These are phyloP conservation scores for Zhuqinia jingwanae DNA, from an alignment of 2,888 invertebrate genomes.

Conservation along the genomic window DNA sequence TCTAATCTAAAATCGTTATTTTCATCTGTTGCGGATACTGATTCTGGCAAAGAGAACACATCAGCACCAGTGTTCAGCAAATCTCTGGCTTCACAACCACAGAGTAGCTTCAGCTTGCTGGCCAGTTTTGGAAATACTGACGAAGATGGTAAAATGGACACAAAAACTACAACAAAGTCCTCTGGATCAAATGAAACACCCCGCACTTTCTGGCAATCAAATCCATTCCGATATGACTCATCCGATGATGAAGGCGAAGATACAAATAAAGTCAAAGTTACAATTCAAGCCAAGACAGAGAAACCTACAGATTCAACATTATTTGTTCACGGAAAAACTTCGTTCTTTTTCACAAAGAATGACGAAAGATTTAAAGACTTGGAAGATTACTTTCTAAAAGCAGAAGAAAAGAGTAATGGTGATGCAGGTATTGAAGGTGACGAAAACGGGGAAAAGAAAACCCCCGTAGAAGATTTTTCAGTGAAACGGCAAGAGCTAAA, in stretches of 20 bases:
- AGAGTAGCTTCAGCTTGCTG: conserved; percentile 74
- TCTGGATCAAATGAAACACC: conserved; percentile 25
- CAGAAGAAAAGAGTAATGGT: conserved; percentile 56
- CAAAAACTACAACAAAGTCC: background rate
- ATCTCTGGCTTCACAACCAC: background rate
- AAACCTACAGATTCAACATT: background rate
- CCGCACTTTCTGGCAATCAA: conserved; percentile 75
- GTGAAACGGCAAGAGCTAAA: conserved; percentile 74
- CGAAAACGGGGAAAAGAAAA: background rate
- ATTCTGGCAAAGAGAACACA: background rate
- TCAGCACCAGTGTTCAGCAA: background rate
- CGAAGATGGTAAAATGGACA: background rate
- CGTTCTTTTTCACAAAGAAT: conserved; percentile 75
- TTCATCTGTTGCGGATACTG: conserved; percentile 32
- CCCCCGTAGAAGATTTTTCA: conserved; percentile 66
- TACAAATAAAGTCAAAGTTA: conserved; percentile 18
- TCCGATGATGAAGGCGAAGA: conserved; percentile 75
- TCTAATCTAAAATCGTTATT: conserved; percentile 75
- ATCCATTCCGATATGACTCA: conserved; percentile 78
- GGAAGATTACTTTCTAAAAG: conserved; percentile 70
- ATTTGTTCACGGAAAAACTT: conserved; percentile 44
- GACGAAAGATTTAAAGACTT: conserved; percentile 74
- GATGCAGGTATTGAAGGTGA: background rate
- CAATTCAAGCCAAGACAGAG: conserved; percentile 5
- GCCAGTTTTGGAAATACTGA: conserved; percentile 71